Evolutionary conservation across 2,888 invertebrate species (phyloP).

Genomic region (Zele albiditarsus): DNA sequence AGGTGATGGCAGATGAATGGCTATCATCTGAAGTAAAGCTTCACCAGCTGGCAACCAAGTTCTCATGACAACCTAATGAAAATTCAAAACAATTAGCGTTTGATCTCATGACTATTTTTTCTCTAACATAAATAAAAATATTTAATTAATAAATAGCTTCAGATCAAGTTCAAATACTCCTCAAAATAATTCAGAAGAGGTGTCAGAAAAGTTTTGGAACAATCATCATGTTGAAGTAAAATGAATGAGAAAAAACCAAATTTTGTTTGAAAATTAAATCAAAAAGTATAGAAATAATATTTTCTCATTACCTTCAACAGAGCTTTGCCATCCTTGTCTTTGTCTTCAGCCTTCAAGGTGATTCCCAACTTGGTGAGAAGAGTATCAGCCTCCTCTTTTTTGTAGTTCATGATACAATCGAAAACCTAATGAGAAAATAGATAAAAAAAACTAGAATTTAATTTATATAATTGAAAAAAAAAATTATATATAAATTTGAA

Average conservation of each 20-base stretch:
- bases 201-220: conserved; percentile 68
- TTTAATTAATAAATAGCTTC: conserved; percentile 47
- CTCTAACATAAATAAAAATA: not conserved
- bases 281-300: conserved; percentile 15
- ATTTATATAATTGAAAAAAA: not conserved
- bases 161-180: conserved; percentile 57
- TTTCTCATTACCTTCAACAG: conserved; percentile 85
- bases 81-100: conserved; percentile 26
- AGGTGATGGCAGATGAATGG: conserved; percentile 99
- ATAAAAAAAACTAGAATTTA: conserved; percentile 20
- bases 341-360: conserved; percentile 93
- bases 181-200: conserved; percentile 69
- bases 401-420: conserved; percentile 92
- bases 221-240: conserved; percentile 60
- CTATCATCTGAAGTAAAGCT: conserved; percentile 99
- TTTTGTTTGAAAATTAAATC: not conserved
- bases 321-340: conserved; percentile 96
- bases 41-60: conserved; percentile 99
- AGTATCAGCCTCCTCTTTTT: conserved; percentile 92
- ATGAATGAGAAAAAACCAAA: conserved; percentile 7
- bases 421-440: conserved; percentile 75
- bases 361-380: conserved; percentile 94
- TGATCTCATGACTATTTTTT: not conserved
- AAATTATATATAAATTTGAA: not conserved
- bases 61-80: conserved; percentile 90